phyloP scores from a whole-genome alignment of 2,888 invertebrate species.

The Acronicta leporina region DNA sequence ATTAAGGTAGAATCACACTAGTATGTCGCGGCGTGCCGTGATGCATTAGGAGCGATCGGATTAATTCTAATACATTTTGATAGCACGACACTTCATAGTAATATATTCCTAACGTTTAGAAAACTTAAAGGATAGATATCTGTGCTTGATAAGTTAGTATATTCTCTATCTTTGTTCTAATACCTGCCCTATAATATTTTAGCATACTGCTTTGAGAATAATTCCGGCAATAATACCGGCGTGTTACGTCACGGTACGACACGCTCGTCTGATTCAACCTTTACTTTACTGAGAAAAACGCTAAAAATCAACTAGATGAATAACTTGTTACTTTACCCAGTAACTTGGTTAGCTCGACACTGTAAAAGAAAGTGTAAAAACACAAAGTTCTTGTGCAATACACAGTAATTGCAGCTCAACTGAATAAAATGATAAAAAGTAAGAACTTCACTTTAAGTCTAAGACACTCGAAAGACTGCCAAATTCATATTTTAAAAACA shows the following conservation, averaged over 20 bases:
- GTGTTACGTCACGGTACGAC: background rate
- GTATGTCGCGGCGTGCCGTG: no score
- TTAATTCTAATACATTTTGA: no score
- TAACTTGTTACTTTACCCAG: conserved; percentile 51
- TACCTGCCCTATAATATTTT: no score
- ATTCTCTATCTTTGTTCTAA: no score
- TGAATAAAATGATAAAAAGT: conserved; percentile 70
- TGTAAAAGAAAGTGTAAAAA: conserved; percentile 67
- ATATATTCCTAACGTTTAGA: no score
- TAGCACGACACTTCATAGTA: no score
- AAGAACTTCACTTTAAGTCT: conserved; percentile 52
- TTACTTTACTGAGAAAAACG: conserved; percentile 8
- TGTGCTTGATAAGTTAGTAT: no score
- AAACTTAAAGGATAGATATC: no score
- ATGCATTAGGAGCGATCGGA: no score
- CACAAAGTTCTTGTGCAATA: conserved; percentile 62
- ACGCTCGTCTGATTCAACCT: background rate
- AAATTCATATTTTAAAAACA: no score
- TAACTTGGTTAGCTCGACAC: conserved; percentile 62
- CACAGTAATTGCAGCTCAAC: conserved; percentile 70
- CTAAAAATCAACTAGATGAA: conserved; percentile 46
- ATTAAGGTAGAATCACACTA: background rate
- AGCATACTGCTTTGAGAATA: no score
- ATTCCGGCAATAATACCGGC: no score
- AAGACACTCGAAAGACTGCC: background rate